phyloP scores from a whole-genome alignment of 2,888 invertebrate species.

The Lissonota sp. region DNA sequence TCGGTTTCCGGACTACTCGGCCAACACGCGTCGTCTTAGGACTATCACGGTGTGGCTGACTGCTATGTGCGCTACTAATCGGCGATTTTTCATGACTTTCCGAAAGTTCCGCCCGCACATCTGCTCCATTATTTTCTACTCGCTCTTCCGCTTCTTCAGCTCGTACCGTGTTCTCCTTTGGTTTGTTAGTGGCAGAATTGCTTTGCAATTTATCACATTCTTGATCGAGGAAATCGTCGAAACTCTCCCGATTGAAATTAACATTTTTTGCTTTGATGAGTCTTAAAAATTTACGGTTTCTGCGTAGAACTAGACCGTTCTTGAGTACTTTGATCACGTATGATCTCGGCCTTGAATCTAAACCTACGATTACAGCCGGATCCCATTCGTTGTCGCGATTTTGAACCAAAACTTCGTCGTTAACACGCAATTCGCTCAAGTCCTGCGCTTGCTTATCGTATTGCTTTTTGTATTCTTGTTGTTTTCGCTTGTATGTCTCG shows the following conservation, averaged over 20 bases:
- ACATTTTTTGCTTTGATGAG: neutral
- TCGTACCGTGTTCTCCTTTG: neutral
- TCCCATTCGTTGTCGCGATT: slow-evolving; percentile 15
- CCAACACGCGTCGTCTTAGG: slow-evolving; percentile 6
- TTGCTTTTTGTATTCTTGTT: slow-evolving; percentile 1
- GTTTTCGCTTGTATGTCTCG: slow-evolving; percentile 17
- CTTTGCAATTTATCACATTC: slow-evolving; percentile 9
- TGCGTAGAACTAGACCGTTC: slow-evolving; percentile 1
- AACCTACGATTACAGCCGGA: slow-evolving; percentile 3
- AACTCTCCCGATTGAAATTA: neutral
- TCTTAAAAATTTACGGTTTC: slow-evolving; percentile 12
- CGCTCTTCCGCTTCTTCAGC: neutral
- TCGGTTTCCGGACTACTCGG: slow-evolving; percentile 8
- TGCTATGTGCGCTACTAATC: neutral
- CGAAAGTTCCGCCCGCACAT: neutral
- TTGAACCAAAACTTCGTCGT: slow-evolving; percentile 22
- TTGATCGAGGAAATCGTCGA: slow-evolving; percentile 1
- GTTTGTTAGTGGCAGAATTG: neutral
- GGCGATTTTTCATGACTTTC: slow-evolving; percentile 3
- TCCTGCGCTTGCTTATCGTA: slow-evolving; percentile 13
- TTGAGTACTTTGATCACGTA: slow-evolving; percentile 9
- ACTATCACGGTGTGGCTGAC: neutral
- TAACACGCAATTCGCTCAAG: slow-evolving; percentile 4
- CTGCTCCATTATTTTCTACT: neutral
- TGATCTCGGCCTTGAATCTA: slow-evolving; percentile 1